Base-by-base conservation (phyloP, 2,113 vertebrate species). In the Archilochus colubris region DNA sequence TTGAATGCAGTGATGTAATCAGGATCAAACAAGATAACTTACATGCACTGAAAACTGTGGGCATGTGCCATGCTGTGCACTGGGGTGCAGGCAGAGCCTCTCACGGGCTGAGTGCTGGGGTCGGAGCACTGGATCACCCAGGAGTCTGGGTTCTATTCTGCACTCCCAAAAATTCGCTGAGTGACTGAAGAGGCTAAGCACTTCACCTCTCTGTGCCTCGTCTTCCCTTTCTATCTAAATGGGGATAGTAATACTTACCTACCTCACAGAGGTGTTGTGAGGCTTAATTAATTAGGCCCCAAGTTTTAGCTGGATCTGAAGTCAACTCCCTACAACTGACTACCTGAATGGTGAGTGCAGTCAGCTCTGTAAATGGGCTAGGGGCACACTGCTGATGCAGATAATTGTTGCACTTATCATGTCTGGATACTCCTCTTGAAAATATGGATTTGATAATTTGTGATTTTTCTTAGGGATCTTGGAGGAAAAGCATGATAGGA, bases 231-330 rank as follows among this genome's bases (percentile, higher is more conserved):
- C 93, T 83, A 54, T 75, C 88, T 66, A 72, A 64, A 86, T 96
- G 96, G 93, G 93, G 92, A 91, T 82, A 93, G 81, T 73, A 77
- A 43, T 48, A n/a, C 48, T 78, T 91, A 95, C 75, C 96, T 97
- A 97, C 95, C 96, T 97, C 96, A 88, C 96, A 95, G 96, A 93
- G 95, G 95, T 97, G 95, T 95, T 86, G 95, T 94, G 93, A 96
- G 93, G 93, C 96, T 94, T 93, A 87, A 84, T 82, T 75, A 70
- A 75, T 95, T 86, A 88, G 73, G 95, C 90, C 94, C 91, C 50
- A 69, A 93, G 79, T 86, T 93, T 68, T 48, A 94, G 90, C 88
- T 88, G 82, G 91, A 78, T 92, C 75, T 82, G 31, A 70, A 85
- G 59, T 92, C 82, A 74, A 5, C 84, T 85, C 82, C 87, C 85